Evolutionary conservation across 2,113 vertebrate genomes (phyloP), one percentile per base, ranked within the genome.

Genomic region (Thalassoma bifasciatum): DNA sequence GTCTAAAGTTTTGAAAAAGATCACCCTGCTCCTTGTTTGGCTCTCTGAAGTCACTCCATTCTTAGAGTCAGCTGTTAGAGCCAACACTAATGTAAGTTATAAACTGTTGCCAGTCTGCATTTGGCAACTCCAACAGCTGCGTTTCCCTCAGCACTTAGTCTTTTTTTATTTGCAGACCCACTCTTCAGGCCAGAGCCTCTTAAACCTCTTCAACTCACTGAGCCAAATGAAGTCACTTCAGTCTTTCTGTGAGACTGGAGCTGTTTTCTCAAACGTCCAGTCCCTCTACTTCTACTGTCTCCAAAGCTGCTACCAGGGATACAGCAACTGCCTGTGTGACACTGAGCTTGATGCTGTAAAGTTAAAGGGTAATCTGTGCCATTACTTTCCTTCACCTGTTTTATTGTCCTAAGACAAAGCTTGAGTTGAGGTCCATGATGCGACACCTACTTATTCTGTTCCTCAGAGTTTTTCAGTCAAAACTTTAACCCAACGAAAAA

Each of bases 41-140:
- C 62, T 86, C 72, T 59, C 51, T 83, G 64, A 47, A 54, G 67
- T 52, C 50, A 34, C 79, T 82, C 63, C 62, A 72, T 79, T 80
- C 67, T 77, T 81, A 61, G 72, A 49, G 34, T 88, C 81, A 82
- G 77, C 84, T 89, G 77, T 38, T 66, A 26, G 58, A 79, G 86
- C 75, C 80, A 84, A 82, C 69, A 71, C 84, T 80, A 82, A 87
- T 89, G 88, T 83, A 62, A 85, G 77, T 83, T 61, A 72, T 72
- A 80, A 83, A 65, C 69, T 59, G 78, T 66, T 86, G 86, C 82
- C 75, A 82, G 76, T n/a, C 80, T 67, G 60, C 76, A 81, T 85
- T 87, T 88, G 83, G 77, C 61, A 36, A 58, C 49, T 24, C 5
- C 24, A 76, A 78, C 84, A 81, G 84, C 84, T 87, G 84, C 80